These are phyloP conservation scores for Acleris holmiana DNA, from an alignment of 2,888 invertebrate genomes.

Conservation along the genomic window DNA sequence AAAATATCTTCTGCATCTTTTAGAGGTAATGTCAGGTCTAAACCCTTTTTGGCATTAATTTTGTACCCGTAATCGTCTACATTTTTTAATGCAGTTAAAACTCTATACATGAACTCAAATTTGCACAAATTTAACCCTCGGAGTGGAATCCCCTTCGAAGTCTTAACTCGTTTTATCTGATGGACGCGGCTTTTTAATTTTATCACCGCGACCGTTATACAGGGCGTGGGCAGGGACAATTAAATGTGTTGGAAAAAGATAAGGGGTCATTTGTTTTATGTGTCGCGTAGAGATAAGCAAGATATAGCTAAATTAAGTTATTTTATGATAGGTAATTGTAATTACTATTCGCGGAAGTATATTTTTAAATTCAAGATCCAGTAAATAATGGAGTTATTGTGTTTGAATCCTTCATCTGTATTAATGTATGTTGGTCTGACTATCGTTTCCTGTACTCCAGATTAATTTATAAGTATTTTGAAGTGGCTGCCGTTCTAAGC, in stretches of 20 bases:
- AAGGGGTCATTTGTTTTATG: slow-evolving; percentile 1
- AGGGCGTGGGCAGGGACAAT: slow-evolving; percentile 22
- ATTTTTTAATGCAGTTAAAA: background rate
- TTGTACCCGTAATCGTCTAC: background rate
- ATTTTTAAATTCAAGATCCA: too few relatives aligned
- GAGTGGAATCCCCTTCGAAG: background rate
- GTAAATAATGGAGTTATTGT: too few relatives aligned
- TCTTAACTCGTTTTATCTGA: slow-evolving; percentile 37
- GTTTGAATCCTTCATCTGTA: too few relatives aligned
- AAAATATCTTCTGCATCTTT: too few relatives aligned
- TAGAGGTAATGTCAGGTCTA: too few relatives aligned
- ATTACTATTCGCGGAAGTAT: too few relatives aligned
- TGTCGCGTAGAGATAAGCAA: background rate
- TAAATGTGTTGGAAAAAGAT: slow-evolving; percentile 18
- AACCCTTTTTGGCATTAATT: too few relatives aligned
- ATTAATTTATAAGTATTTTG: too few relatives aligned
- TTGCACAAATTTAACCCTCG: background rate
- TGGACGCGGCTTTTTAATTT: slow-evolving; percentile 40
- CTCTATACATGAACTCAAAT: background rate
- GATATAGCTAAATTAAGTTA: background rate
- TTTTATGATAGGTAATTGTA: background rate
- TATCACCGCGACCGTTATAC: slow-evolving; percentile 28
- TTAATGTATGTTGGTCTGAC: too few relatives aligned
- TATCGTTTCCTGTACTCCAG: too few relatives aligned
- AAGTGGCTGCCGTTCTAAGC: too few relatives aligned